Evolutionary conservation across 1,140 invertebrate species (phyloP).

Genomic region (Drosophila nasuta): DNA sequence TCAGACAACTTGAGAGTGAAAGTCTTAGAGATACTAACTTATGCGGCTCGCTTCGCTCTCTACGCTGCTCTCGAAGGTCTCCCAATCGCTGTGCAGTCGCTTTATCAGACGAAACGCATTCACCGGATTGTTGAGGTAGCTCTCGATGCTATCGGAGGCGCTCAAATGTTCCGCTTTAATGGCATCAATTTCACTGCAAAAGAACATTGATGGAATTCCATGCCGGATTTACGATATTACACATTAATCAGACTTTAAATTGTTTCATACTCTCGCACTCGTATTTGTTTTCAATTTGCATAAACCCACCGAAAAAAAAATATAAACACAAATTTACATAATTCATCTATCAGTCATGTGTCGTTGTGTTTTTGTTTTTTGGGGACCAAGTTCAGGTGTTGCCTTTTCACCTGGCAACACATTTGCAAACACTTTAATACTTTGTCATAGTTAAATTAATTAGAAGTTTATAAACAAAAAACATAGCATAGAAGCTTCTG

Average conservation of each 20-base stretch:
- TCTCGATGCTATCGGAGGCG: conserved; percentile 91
- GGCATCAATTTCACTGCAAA: conserved; percentile 87
- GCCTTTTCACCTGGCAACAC: conserved; percentile 25
- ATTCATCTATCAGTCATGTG: conserved; percentile 6
- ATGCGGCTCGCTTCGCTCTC: conserved; percentile 50
- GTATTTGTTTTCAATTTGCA: conserved; percentile 41
- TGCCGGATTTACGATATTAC: background rate
- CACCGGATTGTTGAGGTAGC: conserved; percentile 96
- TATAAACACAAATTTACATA: conserved; percentile 9
- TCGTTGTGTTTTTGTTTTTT: background rate
- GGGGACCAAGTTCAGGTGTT: conserved; percentile 14
- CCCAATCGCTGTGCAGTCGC: conserved; percentile 95
- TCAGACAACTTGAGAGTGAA: background rate
- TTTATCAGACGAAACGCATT: conserved; percentile 98
- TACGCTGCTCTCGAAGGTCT: conserved; percentile 86
- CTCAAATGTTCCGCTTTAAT: conserved; percentile 90
- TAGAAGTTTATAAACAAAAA: conserved; percentile 10
- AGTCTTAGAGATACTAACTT: conserved; percentile 35
- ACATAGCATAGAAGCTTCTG: background rate
- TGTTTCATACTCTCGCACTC: conserved; percentile 29
- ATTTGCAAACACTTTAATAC: conserved; percentile 35
- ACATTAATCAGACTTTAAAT: conserved; percentile 46
- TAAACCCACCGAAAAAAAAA: conserved; percentile 22
- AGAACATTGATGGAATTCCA: conserved; percentile 21
- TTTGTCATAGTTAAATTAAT: conserved; percentile 36